Conservation (phyloP, 2,113 vertebrate species). For the Eptatretus burgeri region DNA sequence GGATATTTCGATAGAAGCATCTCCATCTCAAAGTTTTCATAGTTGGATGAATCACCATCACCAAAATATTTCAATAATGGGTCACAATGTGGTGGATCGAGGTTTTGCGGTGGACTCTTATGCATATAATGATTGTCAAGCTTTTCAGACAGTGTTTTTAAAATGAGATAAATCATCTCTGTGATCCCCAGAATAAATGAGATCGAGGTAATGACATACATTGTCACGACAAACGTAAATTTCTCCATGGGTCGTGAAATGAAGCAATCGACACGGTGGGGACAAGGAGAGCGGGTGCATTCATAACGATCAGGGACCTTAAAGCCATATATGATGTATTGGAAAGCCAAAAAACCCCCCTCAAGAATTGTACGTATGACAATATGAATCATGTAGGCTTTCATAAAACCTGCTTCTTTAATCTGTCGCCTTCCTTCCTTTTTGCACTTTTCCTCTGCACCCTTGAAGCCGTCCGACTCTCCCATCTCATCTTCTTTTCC, state of each 20-base stretch:
- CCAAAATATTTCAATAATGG: no score
- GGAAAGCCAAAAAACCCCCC: slow-evolving; percentile 59
- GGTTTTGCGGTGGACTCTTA: no score
- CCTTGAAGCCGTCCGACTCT: no score
- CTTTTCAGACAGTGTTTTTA: no score
- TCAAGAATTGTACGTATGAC: slow-evolving; percentile 57
- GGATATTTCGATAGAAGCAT: no score
- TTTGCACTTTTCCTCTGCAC: no score
- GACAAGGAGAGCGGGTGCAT: slow-evolving; percentile 56
- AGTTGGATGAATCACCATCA: no score
- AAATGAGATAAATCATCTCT: slow-evolving; percentile 36
- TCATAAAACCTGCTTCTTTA: slow-evolving; percentile 59
- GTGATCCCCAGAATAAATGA: slow-evolving; percentile 68
- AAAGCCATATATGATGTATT: slow-evolving; percentile 54
- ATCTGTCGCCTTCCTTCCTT: slow-evolving; percentile 44
- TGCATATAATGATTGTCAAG: no score
- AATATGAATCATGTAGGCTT: slow-evolving; percentile 63
- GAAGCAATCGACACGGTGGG: slow-evolving; percentile 78
- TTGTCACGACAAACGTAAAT: slow-evolving; percentile 81
- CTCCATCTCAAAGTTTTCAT: no score
- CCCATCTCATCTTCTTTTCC: no score
- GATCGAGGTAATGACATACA: slow-evolving; percentile 54
- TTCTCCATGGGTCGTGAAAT: slow-evolving; percentile 89
- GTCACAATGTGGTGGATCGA: no score
- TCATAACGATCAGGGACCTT: slow-evolving; percentile 60